Conservation (phyloP, 2,888 invertebrate genomes). For the Orgyia antiqua region DNA sequence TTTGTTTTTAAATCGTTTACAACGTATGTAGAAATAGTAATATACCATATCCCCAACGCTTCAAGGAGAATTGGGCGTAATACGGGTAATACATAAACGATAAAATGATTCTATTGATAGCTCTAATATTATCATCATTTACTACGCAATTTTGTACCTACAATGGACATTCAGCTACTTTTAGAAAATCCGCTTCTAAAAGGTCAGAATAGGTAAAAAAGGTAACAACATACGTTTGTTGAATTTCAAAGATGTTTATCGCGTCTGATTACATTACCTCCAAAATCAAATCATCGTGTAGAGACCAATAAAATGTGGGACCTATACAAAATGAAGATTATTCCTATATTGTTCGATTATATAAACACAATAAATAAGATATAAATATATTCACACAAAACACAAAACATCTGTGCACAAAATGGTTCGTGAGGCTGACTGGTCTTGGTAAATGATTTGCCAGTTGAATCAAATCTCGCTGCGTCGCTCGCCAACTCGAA, state of each 20-base stretch:
- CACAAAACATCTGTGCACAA: slow-evolving; percentile 27
- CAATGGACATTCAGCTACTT: slow-evolving; percentile 10
- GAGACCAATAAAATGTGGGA: slow-evolving; percentile 21
- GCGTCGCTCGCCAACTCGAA: slow-evolving; percentile 18
- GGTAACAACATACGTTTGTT: slow-evolving; percentile 22
- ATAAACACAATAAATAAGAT: slow-evolving; percentile 28
- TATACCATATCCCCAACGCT: too few relatives aligned
- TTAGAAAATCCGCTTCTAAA: too few relatives aligned
- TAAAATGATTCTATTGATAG: slow-evolving; percentile 13
- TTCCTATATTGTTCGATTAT: slow-evolving; percentile 15
- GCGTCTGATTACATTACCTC: slow-evolving; percentile 26
- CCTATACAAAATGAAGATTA: slow-evolving; percentile 19
- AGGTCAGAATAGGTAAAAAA: slow-evolving; percentile 21
- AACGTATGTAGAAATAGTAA: too few relatives aligned
- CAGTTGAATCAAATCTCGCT: slow-evolving; percentile 36
- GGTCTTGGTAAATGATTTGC: slow-evolving; percentile 32
- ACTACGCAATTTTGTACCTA: slow-evolving; percentile 9
- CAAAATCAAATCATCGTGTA: slow-evolving; percentile 29
- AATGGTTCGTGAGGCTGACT: slow-evolving; percentile 29
- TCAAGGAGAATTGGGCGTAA: too few relatives aligned
- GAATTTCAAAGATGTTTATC: slow-evolving; percentile 26
- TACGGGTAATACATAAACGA: too few relatives aligned
- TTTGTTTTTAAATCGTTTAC: too few relatives aligned
- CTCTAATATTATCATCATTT: slow-evolving; percentile 12
- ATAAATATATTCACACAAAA: too few relatives aligned